A percentile compares a stretch with the other conserved stretches of the same genome.
Conservation (phyloP, 2,888 invertebrate species). For the Dione vanillae region DNA sequence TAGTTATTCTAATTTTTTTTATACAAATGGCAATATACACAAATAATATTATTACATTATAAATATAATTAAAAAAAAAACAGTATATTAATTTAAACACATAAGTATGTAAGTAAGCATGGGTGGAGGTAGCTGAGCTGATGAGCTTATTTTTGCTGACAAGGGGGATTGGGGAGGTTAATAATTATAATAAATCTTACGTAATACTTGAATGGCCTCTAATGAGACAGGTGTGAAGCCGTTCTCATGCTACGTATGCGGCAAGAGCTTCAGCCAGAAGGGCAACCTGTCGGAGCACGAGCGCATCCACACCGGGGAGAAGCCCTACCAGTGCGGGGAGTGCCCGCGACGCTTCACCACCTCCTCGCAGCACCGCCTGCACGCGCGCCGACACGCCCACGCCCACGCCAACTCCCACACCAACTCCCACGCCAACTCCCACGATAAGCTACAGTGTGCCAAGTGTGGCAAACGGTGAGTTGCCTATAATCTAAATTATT, state of each 20-base stretch:
- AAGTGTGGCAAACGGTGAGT: slow-evolving; percentile 55
- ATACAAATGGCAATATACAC: no score
- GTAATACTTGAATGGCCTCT: no score
- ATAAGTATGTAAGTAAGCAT: no score
- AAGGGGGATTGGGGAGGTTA: no score
- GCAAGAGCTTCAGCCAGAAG: slow-evolving; percentile 90
- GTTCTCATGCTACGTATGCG: slow-evolving; percentile 87
- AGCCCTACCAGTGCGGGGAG: slow-evolving; percentile 88
- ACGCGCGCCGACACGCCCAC: slow-evolving; percentile 79
- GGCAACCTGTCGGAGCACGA: slow-evolving; percentile 91
- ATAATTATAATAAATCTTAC: no score
- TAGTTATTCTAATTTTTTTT: no score
- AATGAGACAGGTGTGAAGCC: slow-evolving; percentile 82
- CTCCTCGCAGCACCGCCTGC: slow-evolving; percentile 88
- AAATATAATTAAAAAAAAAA: no score
- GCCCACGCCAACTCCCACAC: slow-evolving; percentile 69
- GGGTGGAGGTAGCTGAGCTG: no score
- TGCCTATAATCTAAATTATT: no score
- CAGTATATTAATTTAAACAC: no score
- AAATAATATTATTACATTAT: no score
- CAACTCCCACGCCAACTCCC: not conserved
- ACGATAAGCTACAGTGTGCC: slow-evolving; percentile 53
- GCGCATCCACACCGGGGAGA: slow-evolving; percentile 91
- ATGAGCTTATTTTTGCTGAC: no score
- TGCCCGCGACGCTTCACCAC: slow-evolving; percentile 89